Base-by-base conservation (phyloP, 1,140 invertebrate genomes). In the Brachystomella parvula region DNA sequence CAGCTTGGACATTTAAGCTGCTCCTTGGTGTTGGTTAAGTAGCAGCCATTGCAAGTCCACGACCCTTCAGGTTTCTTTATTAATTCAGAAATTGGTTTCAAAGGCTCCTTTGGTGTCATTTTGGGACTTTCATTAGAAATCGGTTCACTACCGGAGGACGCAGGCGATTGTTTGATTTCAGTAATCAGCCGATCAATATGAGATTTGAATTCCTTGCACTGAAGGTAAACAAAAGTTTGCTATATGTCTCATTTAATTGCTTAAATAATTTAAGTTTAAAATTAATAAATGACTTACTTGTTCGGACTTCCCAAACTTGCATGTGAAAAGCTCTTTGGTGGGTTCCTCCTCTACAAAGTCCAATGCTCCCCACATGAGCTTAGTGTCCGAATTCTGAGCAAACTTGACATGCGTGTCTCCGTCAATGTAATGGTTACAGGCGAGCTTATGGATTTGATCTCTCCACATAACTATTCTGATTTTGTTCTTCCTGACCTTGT, bases 21-120 rank as follows among this genome's bases (percentile, higher is more conserved):
- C 9, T 78, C 78, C 15, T 79, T 78, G 21, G 82, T 79, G 76
- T 96, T 96, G 47, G 80, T 80, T 2, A 87, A 82, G 59, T 89
- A 88, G 77, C 93, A 96, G 31, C 74, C 76, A n/a, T 79, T 75
- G 76, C 93, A 96, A 74, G 85, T 83, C 94, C 94, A 96, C 28
- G 85, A 85, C 29, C 89, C 90, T 53, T 79, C 75, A 29, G 83
- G 81, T 0, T 82, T 81, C 75, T 89, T 89, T 70, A 89, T 90
- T 67, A 82, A 57, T 49, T 83, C 79, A 2, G 78, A 62, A 19
- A 67, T 6, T 30, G 77, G 35, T 83, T 72, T 68, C 75, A 60
- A 57, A 28, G 17, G 21, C 66, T 17, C 26, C 30, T 44, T n/a
- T 60, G 68, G 24, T 26, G 49, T 26, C 53, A 49, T 35, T 30